Conservation (phyloP, 2,113 vertebrate species). For the Clarias macrocephalus region DNA sequence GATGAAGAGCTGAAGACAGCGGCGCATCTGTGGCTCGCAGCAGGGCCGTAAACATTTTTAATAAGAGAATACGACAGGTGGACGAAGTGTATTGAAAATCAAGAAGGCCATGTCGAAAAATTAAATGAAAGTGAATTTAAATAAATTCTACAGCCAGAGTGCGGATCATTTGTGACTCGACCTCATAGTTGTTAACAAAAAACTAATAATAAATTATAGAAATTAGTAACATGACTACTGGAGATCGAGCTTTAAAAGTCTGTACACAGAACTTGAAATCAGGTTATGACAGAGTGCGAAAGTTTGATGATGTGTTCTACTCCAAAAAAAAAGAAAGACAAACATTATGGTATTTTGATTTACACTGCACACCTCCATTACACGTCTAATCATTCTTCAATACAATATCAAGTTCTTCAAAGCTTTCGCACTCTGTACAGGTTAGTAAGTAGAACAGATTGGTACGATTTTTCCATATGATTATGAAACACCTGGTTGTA, state of each 20-base stretch:
- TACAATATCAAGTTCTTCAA: too few relatives aligned
- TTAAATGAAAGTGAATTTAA: too few relatives aligned
- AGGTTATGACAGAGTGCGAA: background rate
- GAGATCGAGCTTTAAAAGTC: too few relatives aligned
- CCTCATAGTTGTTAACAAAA: background rate
- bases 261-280: background rate
- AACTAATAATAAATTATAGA: background rate
- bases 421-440: background rate
- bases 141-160: too few relatives aligned
- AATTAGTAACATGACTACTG: background rate
- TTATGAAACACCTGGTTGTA: background rate
- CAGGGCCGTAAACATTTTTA: too few relatives aligned
- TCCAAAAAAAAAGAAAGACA: background rate
- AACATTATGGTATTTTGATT: too few relatives aligned
- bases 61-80: too few relatives aligned
- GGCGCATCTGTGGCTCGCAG: too few relatives aligned
- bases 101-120: too few relatives aligned
- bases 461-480: background rate
- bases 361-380: too few relatives aligned
- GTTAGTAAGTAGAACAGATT: background rate
- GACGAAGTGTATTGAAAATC: too few relatives aligned
- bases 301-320: background rate
- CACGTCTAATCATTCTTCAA: background rate
- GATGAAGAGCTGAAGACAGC: too few relatives aligned
- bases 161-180: background rate